Percentiles rank a stretch among this genome's conserved stretches.
Conservation (phyloP, 1,140 invertebrate genomes). For the Drosophila sturtevanti region DNA sequence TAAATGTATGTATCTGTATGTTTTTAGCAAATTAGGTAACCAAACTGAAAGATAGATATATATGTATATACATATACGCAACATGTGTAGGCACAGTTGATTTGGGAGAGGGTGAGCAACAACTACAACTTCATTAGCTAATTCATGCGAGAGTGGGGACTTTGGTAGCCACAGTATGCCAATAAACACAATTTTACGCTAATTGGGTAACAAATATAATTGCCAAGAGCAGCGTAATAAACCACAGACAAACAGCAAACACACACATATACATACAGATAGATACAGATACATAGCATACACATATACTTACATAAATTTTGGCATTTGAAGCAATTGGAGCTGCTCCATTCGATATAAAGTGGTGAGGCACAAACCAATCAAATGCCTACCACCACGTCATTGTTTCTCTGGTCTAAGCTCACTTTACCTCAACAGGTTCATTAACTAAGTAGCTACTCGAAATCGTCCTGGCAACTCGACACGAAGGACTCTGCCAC, state of each 20-base stretch:
- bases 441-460: conserved; percentile 72
- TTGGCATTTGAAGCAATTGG: conserved; percentile 48
- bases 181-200: conserved; percentile 81
- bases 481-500: conserved; percentile 1
- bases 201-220: conserved; percentile 82
- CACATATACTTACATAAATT: conserved; percentile 42
- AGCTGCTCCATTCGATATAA: conserved; percentile 24
- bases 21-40: conserved; percentile 76
- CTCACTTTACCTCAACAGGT: conserved; percentile 70
- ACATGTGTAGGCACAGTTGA: conserved; percentile 3
- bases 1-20: conserved; percentile 30
- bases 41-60: conserved; percentile 69
- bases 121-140: conserved; percentile 79
- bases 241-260: conserved; percentile 68
- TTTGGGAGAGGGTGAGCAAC: conserved; percentile 18
- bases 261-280: conserved; percentile 21
- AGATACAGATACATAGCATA: conserved; percentile 8
- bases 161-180: conserved; percentile 49
- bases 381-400: conserved; percentile 38
- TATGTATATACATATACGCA: conserved; percentile 1
- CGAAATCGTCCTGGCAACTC: conserved; percentile 56
- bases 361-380: conserved; percentile 22
- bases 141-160: conserved; percentile 53
- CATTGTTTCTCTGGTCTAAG: conserved; percentile 38
- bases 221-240: conserved; percentile 81